Percentiles rank a stretch among this genome's conserved stretches.
phyloP scores from a whole-genome alignment of 2,888 invertebrate genomes.

The Dasypogon diadema region DNA sequence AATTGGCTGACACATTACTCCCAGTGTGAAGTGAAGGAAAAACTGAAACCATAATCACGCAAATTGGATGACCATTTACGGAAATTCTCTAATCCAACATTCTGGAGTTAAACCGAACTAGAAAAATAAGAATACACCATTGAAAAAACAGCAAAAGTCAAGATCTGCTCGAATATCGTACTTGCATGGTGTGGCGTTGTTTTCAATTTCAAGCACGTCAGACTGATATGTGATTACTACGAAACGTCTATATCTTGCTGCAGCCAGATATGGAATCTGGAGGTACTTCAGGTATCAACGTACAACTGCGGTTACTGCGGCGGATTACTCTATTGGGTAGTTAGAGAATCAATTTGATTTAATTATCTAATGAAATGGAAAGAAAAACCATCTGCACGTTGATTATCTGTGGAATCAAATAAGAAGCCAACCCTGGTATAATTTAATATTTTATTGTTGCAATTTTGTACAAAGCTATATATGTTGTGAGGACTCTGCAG shows the following conservation, averaged over 20 bases:
- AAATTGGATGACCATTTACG: conserved; percentile 56
- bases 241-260: conserved; percentile 54
- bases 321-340: conserved; percentile 25
- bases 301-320: conserved; percentile 3
- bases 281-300: conserved; percentile 2
- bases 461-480: too few relatives aligned
- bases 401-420: too few relatives aligned
- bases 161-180: conserved; percentile 4
- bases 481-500: too few relatives aligned
- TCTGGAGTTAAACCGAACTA: conserved; percentile 1
- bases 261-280: conserved; percentile 51
- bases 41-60: conserved; percentile 55
- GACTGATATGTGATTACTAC: conserved; percentile 53
- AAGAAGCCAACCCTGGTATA: too few relatives aligned
- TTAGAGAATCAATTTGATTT: conserved; percentile 40
- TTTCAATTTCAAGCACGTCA: conserved; percentile 56
- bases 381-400: background rate
- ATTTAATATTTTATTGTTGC: too few relatives aligned
- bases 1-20: conserved; percentile 56
- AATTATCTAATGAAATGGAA: conserved; percentile 33
- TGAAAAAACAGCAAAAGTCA: conserved; percentile 5
- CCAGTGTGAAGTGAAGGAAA: conserved; percentile 53
- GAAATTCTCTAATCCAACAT: conserved; percentile 53
- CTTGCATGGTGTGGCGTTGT: conserved; percentile 41
- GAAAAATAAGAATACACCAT: conserved; percentile 4